phyloP scores from a whole-genome alignment of 2,113 vertebrate genomes.

The Pelodiscus sinensis region DNA sequence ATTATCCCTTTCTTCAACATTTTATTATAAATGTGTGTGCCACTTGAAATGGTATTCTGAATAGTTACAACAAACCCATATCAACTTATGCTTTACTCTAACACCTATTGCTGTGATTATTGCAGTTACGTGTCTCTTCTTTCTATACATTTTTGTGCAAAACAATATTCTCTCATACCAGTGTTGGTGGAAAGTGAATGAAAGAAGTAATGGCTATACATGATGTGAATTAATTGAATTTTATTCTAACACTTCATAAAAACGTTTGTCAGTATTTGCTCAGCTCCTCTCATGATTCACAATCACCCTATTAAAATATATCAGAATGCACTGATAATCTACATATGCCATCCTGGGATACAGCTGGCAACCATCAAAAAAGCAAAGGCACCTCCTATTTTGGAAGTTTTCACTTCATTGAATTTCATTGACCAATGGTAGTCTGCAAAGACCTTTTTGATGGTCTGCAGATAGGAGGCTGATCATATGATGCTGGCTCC shows the following conservation, averaged over 20 bases:
- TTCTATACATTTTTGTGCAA: background rate
- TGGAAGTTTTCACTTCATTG: background rate
- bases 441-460: background rate
- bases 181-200: background rate
- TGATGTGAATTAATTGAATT: background rate
- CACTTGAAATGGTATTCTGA: background rate
- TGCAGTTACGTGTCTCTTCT: background rate
- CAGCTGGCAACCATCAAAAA: too few relatives aligned
- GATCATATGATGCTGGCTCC: background rate
- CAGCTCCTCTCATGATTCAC: background rate
- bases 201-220: background rate
- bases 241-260: background rate
- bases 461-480: background rate
- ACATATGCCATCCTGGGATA: background rate
- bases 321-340: background rate
- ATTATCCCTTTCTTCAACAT: background rate
- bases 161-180: background rate
- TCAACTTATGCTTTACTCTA: background rate
- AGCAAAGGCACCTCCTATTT: background rate
- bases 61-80: background rate
- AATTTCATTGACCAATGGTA: background rate
- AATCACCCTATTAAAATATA: background rate
- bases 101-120: background rate
- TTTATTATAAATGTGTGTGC: background rate
- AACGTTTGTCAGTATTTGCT: background rate